A percentile compares a stretch with the other conserved stretches of the same genome.
phyloP scores from a whole-genome alignment of 2,888 invertebrate genomes.

The Steinernema scapterisci region DNA sequence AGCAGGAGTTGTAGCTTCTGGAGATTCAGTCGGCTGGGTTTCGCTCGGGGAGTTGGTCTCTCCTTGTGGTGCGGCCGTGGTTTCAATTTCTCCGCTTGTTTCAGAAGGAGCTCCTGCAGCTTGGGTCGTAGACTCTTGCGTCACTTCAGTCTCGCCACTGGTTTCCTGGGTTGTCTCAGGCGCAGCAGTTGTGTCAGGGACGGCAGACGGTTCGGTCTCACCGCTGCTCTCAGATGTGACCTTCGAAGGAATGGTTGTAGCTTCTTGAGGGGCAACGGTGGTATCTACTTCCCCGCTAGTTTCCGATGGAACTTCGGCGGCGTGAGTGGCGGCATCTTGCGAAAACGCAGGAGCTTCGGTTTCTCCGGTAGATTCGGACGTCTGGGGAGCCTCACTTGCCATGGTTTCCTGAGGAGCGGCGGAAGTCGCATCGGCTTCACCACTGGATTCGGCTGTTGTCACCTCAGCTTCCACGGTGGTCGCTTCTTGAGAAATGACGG shows the following conservation, averaged over 20 bases:
- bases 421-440: background rate
- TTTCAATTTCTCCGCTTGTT: no score
- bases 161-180: background rate
- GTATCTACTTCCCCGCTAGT: background rate
- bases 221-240: background rate
- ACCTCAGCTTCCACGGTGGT: background rate
- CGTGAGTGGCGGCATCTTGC: background rate
- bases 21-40: no score
- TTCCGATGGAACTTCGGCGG: background rate
- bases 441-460: background rate
- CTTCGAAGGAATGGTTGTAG: background rate
- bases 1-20: background rate
- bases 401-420: background rate
- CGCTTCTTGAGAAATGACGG: conserved; percentile 33
- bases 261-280: conserved; percentile 26
- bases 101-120: no score
- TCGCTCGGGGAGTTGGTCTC: no score
- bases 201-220: background rate
- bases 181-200: conserved; percentile 15
- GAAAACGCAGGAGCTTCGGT: background rate
- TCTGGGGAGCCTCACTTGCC: conserved; percentile 26
- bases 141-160: background rate
- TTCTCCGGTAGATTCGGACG: no score
- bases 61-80: no score
- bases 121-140: no score